Conservation (phyloP, 2,888 invertebrate genomes). For the Piscicola geometra region DNA sequence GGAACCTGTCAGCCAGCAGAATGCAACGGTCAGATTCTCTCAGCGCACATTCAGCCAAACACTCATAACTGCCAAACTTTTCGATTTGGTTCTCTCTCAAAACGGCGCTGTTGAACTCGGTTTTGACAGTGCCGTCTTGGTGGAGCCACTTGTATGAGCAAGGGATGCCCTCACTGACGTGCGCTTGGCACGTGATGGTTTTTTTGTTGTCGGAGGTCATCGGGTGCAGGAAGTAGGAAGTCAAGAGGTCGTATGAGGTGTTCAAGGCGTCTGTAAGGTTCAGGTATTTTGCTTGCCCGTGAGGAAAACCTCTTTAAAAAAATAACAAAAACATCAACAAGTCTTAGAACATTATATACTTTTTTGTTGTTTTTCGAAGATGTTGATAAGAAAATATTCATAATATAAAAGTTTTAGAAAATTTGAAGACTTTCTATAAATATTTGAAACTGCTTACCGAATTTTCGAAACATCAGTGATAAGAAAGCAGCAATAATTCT, state of each 20-base stretch:
- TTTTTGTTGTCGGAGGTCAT: not conserved
- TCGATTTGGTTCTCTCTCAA: not conserved
- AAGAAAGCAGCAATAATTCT: too few species aligned
- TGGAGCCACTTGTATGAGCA: constrained; percentile 5
- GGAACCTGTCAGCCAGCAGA: not conserved
- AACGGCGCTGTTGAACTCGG: not conserved
- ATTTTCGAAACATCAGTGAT: too few species aligned
- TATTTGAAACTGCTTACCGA: too few species aligned
- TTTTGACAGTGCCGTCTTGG: not conserved
- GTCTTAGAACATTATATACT: too few species aligned
- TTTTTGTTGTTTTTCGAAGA: too few species aligned
- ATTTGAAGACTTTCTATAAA: too few species aligned
- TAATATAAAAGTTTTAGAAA: too few species aligned
- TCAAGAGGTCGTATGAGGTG: not conserved
- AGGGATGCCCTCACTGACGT: not conserved
- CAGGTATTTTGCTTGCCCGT: not conserved
- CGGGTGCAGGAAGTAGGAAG: not conserved
- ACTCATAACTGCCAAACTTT: not conserved
- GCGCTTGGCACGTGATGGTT: not conserved
- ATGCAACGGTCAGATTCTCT: not conserved
- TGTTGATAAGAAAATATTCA: too few species aligned
- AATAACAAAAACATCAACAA: too few species aligned
- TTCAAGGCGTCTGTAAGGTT: not conserved
- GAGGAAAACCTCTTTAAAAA: too few species aligned
- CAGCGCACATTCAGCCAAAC: not conserved